Base-by-base conservation (phyloP, 2,113 vertebrate species). In the Oxyura jamaicensis region DNA sequence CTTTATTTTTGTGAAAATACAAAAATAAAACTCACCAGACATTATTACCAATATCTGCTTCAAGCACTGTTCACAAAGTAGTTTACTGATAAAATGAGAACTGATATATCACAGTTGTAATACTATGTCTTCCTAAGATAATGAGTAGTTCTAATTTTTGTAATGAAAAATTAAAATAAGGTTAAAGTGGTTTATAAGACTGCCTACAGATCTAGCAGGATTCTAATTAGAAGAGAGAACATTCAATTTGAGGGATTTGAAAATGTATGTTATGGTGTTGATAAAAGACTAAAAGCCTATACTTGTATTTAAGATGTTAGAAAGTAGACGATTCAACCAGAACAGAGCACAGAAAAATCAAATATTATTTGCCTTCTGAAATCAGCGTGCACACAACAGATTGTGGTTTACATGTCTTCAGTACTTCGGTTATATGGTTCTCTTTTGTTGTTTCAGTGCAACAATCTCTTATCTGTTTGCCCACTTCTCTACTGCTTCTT, bases 111-210 rank as follows among this genome's bases (percentile, higher is more conserved):
- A 93, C 94, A 97, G 94, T 93, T 97, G 78, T 97, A 97, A 98
- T 95, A 58, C 97, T 80, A 48, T 92, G 94, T 97, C 97, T 97
- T 97, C 96, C 90, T 73, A 95, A 98, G 93, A 97, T 98, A 98
- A 98, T 98, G 97, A 98, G 97, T 97, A 97, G 96, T 97, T 98
- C 96, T 65, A 97, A 90, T 98, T 98, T 98, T 97, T 91, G 95
- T 98, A 97, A 97, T 72, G 97, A 97, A 97, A 97, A 98, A 98
- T 97, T 98, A 97, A 98, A 98, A 97, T 97, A 96, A 97, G 97
- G 96, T 98, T 98, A 95, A 97, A 98, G 91, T 96, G 88, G 96
- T 97, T 97, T 97, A 72, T 97, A 96, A 97, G 91, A 86, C 77
- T 97, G 96, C 96, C 95, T 97, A 95, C 68, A 92, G 94, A 97